Conservation (phyloP, 2,797 vertebrate species). For the Typhlichthys eigenmanni region DNA sequence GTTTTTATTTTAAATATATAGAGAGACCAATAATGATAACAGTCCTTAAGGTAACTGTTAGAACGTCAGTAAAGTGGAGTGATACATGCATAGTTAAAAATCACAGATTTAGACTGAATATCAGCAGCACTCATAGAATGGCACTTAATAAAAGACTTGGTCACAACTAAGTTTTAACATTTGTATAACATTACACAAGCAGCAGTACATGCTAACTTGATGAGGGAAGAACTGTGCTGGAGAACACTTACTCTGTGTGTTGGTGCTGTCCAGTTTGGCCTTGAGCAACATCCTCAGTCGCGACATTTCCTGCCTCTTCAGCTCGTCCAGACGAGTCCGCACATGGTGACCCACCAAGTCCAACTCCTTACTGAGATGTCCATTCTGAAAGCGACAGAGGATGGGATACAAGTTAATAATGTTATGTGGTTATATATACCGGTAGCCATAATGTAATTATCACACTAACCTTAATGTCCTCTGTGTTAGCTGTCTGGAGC, state of each 20-base stretch:
- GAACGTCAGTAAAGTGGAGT: no score
- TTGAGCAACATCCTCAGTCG: slow-evolving; percentile 89
- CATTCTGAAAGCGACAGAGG: slow-evolving; percentile 71
- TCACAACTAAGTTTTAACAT: no score
- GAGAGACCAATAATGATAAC: no score
- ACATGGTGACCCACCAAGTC: slow-evolving; percentile 90
- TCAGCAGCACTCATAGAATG: no score
- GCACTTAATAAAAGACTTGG: no score
- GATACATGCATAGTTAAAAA: no score
- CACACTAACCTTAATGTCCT: slow-evolving; percentile 86
- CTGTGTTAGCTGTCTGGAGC: slow-evolving; percentile 87
- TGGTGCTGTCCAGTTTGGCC: slow-evolving; percentile 88
- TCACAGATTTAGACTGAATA: no score
- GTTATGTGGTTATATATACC: not conserved
- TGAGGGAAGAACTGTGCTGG: no score
- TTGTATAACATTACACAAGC: no score
- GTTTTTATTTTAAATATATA: no score
- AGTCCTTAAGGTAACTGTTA: no score
- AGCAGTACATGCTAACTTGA: no score
- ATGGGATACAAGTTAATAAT: not conserved
- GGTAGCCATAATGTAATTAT: not conserved
- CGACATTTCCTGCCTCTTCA: slow-evolving; percentile 91
- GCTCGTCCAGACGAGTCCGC: slow-evolving; percentile 87
- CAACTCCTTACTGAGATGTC: slow-evolving; percentile 88
- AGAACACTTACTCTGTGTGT: slow-evolving; percentile 81